Base-by-base conservation (phyloP, 2,888 invertebrate genomes). In the Lasioglossum pauxillum region DNA sequence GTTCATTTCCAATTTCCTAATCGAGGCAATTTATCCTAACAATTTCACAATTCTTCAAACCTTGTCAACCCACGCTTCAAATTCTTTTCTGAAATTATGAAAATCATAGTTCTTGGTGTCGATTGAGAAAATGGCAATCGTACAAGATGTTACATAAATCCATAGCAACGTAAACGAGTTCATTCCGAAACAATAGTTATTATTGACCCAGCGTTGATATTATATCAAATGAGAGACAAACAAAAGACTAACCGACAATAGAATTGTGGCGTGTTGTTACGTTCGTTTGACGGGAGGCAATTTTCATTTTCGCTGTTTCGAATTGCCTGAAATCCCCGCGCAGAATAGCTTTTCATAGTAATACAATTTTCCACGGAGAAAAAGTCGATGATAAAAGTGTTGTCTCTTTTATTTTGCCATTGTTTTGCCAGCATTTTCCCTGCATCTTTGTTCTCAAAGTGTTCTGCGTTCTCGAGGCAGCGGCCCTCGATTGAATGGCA, bases 401-500 rank as follows among this genome's bases (percentile, higher is more conserved):
- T 41, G 49, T 16, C 5, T 16, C 31, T 27, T 5, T 49, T 79
- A 53, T 83, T 79, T 81, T 53, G n/a, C 38, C n/a, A 76, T 60
- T 57, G 57, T 83, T 82, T 73, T 23, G 35, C 46, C 23, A 16
- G 64, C 27, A 67, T 41, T 83, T 76, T 64, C 75, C 31, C 44
- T 76, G 60, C 35, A 69, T 49, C 78, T 76, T 79, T 73, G 72
- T 67, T 73, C 64, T 19, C 53, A 60, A 78, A 83, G 76, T 76
- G 83, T 82, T 73, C 75, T 57, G 57, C 75, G 46, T 79, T 79
- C 83, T 72, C 53, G 75, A 67, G 64, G 64, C 46, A 78, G 78
- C 72, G 16, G 64, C 67, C 57, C 75, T 76, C 83, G 83, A 85
- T 83, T 69, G 79, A 85, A 46, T 77, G 64, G 19, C 46, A 74